Conservation (phyloP, 2,113 vertebrate species). For the Crotophaga sulcirostris region DNA sequence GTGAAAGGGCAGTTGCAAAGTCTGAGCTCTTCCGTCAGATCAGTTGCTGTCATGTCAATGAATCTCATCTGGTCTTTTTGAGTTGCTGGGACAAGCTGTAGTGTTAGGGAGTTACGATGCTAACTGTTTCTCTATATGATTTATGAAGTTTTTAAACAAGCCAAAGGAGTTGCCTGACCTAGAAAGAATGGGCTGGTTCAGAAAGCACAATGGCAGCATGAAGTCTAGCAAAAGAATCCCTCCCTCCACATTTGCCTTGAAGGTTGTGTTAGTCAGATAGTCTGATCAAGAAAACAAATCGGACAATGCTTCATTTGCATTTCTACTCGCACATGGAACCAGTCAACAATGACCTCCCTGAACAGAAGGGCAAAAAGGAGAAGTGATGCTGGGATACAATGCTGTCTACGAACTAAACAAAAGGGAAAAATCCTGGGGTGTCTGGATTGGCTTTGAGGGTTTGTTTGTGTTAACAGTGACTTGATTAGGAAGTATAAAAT, state of each 20-base stretch:
- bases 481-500: not conserved
- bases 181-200: not conserved
- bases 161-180: not conserved
- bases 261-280: not conserved
- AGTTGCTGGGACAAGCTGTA: not conserved
- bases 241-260: not conserved
- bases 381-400: not conserved
- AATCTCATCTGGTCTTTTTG: not conserved
- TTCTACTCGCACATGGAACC: not conserved
- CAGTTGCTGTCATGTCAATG: not conserved
- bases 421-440: not conserved
- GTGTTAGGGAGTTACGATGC: not conserved
- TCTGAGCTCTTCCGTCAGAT: not conserved
- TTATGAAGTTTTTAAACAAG: slow-evolving; percentile 47
- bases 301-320: slow-evolving; percentile 61
- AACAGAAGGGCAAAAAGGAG: not conserved
- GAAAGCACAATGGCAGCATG: not conserved
- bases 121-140: not conserved
- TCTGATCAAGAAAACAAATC: not conserved
- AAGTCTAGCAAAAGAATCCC: not conserved
- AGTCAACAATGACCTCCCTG: slow-evolving; percentile 15
- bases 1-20: not conserved
- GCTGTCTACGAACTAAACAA: not conserved
- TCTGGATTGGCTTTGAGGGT: not conserved
- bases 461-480: not conserved